phyloP scores from a whole-genome alignment of 2,113 vertebrate species.

The Benitochromis conjunctus region DNA sequence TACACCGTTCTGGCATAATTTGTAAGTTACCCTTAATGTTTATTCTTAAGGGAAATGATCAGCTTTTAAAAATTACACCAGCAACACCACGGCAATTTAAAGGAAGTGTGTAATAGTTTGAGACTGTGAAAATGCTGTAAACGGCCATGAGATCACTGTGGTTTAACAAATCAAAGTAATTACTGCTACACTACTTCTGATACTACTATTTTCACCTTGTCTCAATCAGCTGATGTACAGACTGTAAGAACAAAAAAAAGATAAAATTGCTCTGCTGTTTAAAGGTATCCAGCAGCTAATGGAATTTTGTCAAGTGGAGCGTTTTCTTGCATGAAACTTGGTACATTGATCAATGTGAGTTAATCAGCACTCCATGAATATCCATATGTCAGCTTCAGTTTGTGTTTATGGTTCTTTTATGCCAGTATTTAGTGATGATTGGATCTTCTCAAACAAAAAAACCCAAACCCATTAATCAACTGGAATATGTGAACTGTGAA shows the following conservation, averaged over 20 bases:
- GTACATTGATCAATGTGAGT: background rate
- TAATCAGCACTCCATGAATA: background rate
- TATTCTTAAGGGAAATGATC: background rate
- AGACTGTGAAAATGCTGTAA: background rate
- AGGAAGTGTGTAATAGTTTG: background rate
- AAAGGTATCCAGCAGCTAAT: background rate
- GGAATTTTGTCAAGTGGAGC: background rate
- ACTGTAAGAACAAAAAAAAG: background rate
- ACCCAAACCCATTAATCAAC: fast-evolving
- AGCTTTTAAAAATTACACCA: background rate
- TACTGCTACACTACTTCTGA: background rate
- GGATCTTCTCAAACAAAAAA: background rate
- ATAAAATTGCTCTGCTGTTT: background rate
- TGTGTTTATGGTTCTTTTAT: background rate
- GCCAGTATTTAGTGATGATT: background rate
- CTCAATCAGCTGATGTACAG: background rate
- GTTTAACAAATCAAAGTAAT: background rate
- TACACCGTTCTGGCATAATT: background rate
- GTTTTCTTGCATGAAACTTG: background rate
- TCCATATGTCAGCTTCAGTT: background rate
- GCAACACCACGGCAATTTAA: background rate
- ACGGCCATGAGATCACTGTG: background rate
- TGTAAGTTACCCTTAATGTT: background rate
- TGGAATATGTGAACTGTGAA: background rate
- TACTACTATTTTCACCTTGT: background rate